Conservation (phyloP, 1,140 invertebrate genomes). For the Battus philenor region DNA sequence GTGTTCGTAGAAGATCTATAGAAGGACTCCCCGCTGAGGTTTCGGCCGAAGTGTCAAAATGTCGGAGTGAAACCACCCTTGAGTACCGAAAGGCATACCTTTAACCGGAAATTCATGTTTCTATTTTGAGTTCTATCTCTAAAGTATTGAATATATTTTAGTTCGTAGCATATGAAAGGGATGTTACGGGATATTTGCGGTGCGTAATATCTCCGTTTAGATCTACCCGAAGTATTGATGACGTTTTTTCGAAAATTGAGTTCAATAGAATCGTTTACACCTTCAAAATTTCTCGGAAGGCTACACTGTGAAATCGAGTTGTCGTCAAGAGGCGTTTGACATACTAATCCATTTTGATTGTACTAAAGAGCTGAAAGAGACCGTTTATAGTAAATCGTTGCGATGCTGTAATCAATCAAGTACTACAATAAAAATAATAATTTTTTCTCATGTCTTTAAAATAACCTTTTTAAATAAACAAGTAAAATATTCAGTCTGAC, state of each 20-base stretch:
- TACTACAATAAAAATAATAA: too few species aligned
- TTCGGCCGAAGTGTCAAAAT: conserved; percentile 71
- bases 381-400: conserved; percentile 14
- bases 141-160: not conserved
- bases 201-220: conserved; percentile 46
- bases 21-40: conserved; percentile 56
- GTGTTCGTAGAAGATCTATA: conserved; percentile 62
- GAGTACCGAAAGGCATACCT: conserved; percentile 25
- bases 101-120: conserved; percentile 14
- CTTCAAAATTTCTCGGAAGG: conserved; percentile 47
- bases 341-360: conserved; percentile 36
- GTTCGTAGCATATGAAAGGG: not conserved
- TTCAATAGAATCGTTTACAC: conserved; percentile 52
- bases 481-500: too few species aligned
- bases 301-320: conserved; percentile 36
- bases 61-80: conserved; percentile 58
- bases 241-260: conserved; percentile 29
- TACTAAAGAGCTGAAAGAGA: too few species aligned
- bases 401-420: conserved; percentile 16
- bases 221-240: conserved; percentile 41
- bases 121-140: conserved; percentile 4
- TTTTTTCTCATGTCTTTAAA: too few species aligned
- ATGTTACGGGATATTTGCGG: conserved; percentile 36
- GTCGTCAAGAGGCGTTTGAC: conserved; percentile 45
- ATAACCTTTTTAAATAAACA: too few species aligned